Percentiles rank a stretch among this genome's conserved stretches.
These are phyloP conservation scores for Nasonia giraulti DNA, from an alignment of 1,140 invertebrate genomes.

Conservation along the genomic window DNA sequence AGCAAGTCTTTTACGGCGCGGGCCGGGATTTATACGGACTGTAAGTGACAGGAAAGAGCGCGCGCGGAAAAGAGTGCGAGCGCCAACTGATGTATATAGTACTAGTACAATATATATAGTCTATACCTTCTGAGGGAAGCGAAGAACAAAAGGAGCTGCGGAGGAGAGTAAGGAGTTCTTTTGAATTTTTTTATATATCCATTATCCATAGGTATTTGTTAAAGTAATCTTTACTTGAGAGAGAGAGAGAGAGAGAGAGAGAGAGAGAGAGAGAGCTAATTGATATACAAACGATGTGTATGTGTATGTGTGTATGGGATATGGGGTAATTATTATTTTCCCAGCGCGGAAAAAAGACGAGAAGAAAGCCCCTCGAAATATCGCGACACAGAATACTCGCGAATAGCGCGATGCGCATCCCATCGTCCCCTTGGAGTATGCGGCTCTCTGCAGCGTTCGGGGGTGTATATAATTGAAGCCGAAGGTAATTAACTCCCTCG, in stretches of 20 bases:
- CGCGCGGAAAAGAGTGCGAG: conserved; percentile 46
- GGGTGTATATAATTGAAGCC: conserved; percentile 68
- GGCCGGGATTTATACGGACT: conserved; percentile 61
- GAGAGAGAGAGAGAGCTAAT: not conserved
- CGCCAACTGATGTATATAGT: not conserved
- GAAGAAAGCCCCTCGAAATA: not conserved
- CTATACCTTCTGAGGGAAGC: not conserved
- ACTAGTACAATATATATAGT: not conserved
- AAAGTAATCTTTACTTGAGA: not conserved
- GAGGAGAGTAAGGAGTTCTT: not conserved
- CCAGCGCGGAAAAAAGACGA: not conserved
- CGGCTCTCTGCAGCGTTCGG: not conserved
- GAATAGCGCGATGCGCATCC: not conserved
- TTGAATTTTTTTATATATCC: too few species aligned
- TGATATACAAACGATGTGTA: too few species aligned
- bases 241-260: not conserved
- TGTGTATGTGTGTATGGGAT: too few species aligned
- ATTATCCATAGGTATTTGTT: too few species aligned
- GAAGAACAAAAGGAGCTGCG: conserved; percentile 23
- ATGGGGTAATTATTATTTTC: not conserved
- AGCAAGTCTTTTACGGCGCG: conserved; percentile 35
- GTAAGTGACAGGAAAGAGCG: conserved; percentile 60
- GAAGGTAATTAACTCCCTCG: conserved; percentile 71
- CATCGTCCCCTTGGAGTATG: conserved; percentile 67
- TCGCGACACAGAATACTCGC: not conserved